Conservation (phyloP, 30 jellyfish, hydroid and myxozoan genomes). For the Aurelia sp. region DNA sequence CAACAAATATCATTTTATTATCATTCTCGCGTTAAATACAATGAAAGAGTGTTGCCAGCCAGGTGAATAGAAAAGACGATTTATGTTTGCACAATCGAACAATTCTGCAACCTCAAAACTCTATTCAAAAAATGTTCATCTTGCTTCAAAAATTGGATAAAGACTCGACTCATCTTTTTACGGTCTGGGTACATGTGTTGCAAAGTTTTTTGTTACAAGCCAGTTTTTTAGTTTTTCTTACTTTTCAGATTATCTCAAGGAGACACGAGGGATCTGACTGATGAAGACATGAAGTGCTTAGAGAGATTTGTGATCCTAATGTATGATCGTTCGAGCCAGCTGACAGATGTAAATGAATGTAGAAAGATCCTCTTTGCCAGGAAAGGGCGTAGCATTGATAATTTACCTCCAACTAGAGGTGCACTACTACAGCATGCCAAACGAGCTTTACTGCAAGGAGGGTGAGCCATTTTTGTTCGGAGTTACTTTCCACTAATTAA, state of each 20-base stretch:
- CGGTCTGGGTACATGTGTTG: too few species aligned
- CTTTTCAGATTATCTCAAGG: constrained; percentile 38
- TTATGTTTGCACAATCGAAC: not conserved
- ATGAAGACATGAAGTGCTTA: constrained; percentile 5
- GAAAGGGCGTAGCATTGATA: constrained; percentile 54
- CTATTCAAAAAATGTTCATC: not conserved
- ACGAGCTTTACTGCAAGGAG: constrained; percentile 48
- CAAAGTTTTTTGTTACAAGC: too few species aligned
- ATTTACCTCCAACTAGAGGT: constrained; percentile 51
- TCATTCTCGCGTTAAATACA: not conserved
- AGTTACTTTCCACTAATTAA: not conserved
- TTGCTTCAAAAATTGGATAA: too few species aligned
- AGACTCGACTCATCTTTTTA: too few species aligned
- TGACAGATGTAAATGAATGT: constrained; percentile 20
- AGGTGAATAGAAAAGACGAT: not conserved
- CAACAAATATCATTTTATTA: not conserved
- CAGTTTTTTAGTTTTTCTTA: too few species aligned
- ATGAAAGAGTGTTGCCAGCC: not conserved
- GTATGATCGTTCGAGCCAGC: constrained; percentile 53
- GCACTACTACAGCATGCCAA: constrained; percentile 44
- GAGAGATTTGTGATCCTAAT: constrained; percentile 49
- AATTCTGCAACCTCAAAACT: not conserved
- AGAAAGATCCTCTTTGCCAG: constrained; percentile 40
- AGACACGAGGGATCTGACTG: not conserved
- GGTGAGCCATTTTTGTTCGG: constrained; percentile 7